These are phyloP conservation scores for Danionella cerebrum DNA, from an alignment of 2,113 vertebrate species.

Conservation along the genomic window DNA sequence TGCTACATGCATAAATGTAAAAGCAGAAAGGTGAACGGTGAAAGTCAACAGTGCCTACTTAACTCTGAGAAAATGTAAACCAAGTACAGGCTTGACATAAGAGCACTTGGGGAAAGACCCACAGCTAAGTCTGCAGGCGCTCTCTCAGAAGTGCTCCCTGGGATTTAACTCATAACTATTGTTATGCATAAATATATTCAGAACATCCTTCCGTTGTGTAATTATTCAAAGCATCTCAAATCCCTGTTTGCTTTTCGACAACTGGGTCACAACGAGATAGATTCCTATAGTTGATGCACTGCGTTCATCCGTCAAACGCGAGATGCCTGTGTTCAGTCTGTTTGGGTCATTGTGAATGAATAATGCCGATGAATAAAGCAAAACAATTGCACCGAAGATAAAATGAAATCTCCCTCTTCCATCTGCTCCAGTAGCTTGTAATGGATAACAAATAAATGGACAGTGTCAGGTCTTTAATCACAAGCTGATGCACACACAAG, in stretches of 20 bases:
- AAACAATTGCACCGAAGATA: constrained; percentile 44
- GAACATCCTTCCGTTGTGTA: constrained; percentile 2
- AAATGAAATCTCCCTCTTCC: constrained; percentile 47
- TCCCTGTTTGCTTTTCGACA: constrained; percentile 3
- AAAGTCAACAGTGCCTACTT: no score
- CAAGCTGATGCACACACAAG: no score
- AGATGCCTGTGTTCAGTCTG: constrained; percentile 1
- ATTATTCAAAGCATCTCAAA: constrained; percentile 7
- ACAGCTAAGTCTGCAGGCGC: background rate
- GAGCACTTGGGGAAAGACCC: background rate
- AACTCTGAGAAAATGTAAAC: background rate
- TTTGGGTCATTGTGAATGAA: constrained; percentile 33
- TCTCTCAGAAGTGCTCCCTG: background rate
- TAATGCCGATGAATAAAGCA: constrained; percentile 51
- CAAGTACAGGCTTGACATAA: background rate
- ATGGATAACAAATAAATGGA: constrained; percentile 18
- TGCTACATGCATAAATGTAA: no score
- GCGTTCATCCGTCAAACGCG: constrained; percentile 23
- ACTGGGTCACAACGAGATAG: background rate
- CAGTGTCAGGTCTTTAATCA: background rate
- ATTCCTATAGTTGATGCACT: background rate
- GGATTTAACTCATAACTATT: background rate
- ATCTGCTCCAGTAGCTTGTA: constrained; percentile 14
- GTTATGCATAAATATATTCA: background rate
- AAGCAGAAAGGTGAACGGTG: no score